Conservation (phyloP, 2,888 invertebrate genomes). For the Bibio marci region DNA sequence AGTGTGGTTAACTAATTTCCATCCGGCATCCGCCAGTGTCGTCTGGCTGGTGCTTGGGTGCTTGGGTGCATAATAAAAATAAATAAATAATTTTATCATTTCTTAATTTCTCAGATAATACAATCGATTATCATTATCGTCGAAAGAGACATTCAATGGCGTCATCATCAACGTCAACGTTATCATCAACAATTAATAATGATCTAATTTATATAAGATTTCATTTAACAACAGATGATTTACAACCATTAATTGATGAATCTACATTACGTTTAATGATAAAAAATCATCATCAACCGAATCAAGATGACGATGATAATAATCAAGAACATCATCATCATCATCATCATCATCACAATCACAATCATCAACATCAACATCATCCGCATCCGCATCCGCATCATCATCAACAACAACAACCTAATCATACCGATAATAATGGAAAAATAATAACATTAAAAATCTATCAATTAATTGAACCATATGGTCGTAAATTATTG, state of each 20-base stretch:
- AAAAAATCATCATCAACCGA: conserved; percentile 1
- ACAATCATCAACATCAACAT: background rate
- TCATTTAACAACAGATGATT: conserved; percentile 3
- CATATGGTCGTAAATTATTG: conserved; percentile 20
- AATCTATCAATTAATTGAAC: conserved; percentile 19
- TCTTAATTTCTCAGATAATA: no score
- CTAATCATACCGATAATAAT: conserved; percentile 3
- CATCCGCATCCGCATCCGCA: background rate
- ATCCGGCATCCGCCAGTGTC: no score
- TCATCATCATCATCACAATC: background rate
- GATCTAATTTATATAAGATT: conserved; percentile 6
- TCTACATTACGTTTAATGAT: conserved; percentile 5
- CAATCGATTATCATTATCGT: no score
- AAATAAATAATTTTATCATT: no score
- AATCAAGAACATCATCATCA: background rate
- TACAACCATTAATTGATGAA: conserved; percentile 6
- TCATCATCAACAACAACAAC: conserved; percentile 3
- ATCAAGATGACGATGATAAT: background rate
- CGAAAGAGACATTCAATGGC: no score
- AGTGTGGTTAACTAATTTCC: no score
- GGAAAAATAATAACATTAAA: conserved; percentile 16
- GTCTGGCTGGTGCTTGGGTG: no score
- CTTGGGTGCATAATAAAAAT: no score
- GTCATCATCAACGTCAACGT: no score
- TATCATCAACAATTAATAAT: conserved; percentile 4